Conservation (phyloP, 2,888 invertebrate species). For the Cataglyphis livida region DNA sequence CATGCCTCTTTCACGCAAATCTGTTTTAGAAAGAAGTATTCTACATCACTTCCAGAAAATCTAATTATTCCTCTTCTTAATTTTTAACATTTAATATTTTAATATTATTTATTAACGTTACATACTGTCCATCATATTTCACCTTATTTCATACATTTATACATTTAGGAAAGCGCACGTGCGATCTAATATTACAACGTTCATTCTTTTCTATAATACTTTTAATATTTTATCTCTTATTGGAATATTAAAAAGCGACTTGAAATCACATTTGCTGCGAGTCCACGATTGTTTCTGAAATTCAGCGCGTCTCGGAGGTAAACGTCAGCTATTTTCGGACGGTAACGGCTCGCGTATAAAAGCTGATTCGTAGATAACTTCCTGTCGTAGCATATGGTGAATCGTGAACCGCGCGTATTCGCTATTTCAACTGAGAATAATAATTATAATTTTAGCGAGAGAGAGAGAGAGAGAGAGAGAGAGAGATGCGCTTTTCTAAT, state of each 20-base stretch:
- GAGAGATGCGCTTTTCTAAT: not conserved
- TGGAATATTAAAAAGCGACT: constrained; percentile 10
- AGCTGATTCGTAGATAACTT: constrained; percentile 38
- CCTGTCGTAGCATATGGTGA: constrained; percentile 39
- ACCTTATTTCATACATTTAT: not conserved
- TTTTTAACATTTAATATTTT: not conserved
- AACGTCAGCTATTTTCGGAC: constrained; percentile 50
- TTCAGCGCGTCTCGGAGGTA: constrained; percentile 34
- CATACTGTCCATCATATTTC: not conserved
- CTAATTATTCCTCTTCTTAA: not conserved
- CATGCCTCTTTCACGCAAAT: not conserved
- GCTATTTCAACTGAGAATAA: not conserved
- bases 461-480: not conserved
- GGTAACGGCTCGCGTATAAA: constrained; percentile 29
- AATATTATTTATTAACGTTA: not conserved
- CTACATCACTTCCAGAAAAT: not conserved
- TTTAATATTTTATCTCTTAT: constrained; percentile 12
- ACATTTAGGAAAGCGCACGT: not conserved
- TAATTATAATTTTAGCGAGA: constrained; percentile 26
- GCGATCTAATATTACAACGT: not conserved
- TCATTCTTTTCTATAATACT: not conserved
- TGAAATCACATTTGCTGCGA: not conserved
- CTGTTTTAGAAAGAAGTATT: not conserved
- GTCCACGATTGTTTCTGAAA: constrained; percentile 49
- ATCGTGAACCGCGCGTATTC: constrained; percentile 19